Evolutionary conservation across 1,140 invertebrate species (phyloP).

Genomic region (Pseudomyrmex concolor): DNA sequence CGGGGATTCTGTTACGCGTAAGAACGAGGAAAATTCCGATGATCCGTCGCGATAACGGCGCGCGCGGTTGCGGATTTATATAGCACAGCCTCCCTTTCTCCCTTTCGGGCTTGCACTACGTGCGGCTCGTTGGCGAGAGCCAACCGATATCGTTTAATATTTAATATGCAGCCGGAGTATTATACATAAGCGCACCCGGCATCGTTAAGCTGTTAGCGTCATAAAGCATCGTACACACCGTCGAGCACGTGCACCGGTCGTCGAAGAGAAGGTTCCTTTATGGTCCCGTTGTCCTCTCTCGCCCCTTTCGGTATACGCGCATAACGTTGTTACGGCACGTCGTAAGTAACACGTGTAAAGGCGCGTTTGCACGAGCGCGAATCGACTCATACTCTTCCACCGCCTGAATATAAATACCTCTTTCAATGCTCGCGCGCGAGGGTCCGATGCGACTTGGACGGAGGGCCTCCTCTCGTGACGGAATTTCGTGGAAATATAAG

Average conservation of each 20-base stretch:
- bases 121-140: conserved; percentile 10
- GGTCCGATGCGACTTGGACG: background rate
- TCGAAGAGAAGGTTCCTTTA: conserved; percentile 29
- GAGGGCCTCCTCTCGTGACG: background rate
- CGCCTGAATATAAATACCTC: conserved; percentile 67
- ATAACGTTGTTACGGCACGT: conserved; percentile 71
- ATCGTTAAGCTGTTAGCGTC: conserved; percentile 58
- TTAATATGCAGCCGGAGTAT: conserved; percentile 68
- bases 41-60: conserved; percentile 14
- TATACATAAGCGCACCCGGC: conserved; percentile 7
- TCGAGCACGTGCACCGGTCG: conserved; percentile 55
- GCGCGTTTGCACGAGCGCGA: conserved; percentile 62
- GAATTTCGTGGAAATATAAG: conserved; percentile 70
- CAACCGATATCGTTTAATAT: conserved; percentile 67
- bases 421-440: too few species aligned
- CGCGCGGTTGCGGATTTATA: conserved; percentile 1
- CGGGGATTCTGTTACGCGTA: conserved; percentile 45
- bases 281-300: conserved; percentile 5
- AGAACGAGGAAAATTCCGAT: conserved; percentile 42
- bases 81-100: conserved; percentile 8
- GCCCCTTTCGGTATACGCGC: conserved; percentile 1
- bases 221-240: conserved; percentile 66
- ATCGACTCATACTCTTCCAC: conserved; percentile 39
- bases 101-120: conserved; percentile 8
- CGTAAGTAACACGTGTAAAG: conserved; percentile 73